A percentile compares a stretch with the other conserved stretches of the same genome.
Evolutionary conservation across 2,888 invertebrate genomes (phyloP).

Genomic region (Yponomeuta malinellus): DNA sequence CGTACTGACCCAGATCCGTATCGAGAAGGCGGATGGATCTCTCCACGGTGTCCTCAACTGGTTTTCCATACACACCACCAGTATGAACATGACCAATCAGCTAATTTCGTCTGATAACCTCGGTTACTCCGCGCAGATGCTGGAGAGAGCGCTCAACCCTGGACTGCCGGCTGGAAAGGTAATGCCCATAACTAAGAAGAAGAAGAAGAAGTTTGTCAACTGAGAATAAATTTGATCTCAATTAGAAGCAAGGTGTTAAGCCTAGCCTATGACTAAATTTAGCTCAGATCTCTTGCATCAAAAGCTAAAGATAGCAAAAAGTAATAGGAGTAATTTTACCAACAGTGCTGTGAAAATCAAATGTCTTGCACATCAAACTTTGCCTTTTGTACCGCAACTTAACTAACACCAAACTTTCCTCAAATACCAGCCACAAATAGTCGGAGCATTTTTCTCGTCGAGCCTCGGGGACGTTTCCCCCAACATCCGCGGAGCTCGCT

Average conservation of each 20-base stretch:
- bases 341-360: no score
- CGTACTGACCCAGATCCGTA: conserved; percentile 81
- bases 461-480: conserved; percentile 91
- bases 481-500: conserved; percentile 83
- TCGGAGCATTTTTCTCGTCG: conserved; percentile 87
- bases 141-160: conserved; percentile 82
- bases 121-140: conserved; percentile 84
- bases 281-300: no score
- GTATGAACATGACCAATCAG: conserved; percentile 90
- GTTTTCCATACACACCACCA: conserved; percentile 90
- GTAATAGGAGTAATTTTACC: no score
- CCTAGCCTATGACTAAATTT: no score
- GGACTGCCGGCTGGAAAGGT: conserved; percentile 61
- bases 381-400: no score
- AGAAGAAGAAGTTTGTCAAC: no score
- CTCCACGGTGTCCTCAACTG: conserved; percentile 86
- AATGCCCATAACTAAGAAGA: background rate
- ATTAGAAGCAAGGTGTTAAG: no score
- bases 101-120: conserved; percentile 89
- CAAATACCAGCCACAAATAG: conserved; percentile 78
- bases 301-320: no score
- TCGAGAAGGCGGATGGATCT: conserved; percentile 69
- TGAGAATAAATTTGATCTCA: no score
- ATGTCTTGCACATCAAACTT: no score
- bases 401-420: background rate